Conservation (phyloP, 1,140 invertebrate genomes). For the Maniola jurtina region DNA sequence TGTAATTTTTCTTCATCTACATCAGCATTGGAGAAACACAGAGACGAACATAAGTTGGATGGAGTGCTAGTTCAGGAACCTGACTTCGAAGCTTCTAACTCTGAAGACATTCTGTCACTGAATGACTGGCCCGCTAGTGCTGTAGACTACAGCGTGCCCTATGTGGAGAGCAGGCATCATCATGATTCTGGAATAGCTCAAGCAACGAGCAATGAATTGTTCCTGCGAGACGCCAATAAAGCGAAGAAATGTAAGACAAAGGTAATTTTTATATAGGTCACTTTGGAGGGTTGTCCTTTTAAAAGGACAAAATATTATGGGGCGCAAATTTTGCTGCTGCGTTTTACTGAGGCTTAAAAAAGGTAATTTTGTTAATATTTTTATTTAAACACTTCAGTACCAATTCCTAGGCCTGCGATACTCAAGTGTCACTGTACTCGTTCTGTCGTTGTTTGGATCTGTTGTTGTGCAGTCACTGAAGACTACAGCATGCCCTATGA, state of each 20-base stretch:
- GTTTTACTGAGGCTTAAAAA: no score
- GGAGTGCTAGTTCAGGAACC: slow-evolving; percentile 33
- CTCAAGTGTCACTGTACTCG: no score
- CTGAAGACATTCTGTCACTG: neutral
- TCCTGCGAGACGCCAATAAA: slow-evolving; percentile 42
- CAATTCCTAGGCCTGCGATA: no score
- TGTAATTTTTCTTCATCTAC: slow-evolving; percentile 47
- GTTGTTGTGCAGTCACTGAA: no score
- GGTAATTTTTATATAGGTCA: slow-evolving; percentile 34
- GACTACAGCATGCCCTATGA: neutral
- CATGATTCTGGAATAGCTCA: slow-evolving; percentile 58
- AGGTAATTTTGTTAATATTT: no score
- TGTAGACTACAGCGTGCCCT: neutral
- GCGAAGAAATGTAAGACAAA: slow-evolving; percentile 46
- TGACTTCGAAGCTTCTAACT: slow-evolving; percentile 33
- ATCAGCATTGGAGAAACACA: slow-evolving; percentile 40
- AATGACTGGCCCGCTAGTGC: neutral
- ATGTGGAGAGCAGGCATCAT: slow-evolving; percentile 27
- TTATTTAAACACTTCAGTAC: no score
- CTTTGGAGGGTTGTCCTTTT: neutral
- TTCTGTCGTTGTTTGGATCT: no score
- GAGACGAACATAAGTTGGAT: slow-evolving; percentile 30
- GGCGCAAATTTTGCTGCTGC: no score
- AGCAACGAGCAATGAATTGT: slow-evolving; percentile 58
- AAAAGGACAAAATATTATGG: no score